Evolutionary conservation across 2,888 invertebrate species (phyloP).

Genomic region (Microdon myrmicae): DNA sequence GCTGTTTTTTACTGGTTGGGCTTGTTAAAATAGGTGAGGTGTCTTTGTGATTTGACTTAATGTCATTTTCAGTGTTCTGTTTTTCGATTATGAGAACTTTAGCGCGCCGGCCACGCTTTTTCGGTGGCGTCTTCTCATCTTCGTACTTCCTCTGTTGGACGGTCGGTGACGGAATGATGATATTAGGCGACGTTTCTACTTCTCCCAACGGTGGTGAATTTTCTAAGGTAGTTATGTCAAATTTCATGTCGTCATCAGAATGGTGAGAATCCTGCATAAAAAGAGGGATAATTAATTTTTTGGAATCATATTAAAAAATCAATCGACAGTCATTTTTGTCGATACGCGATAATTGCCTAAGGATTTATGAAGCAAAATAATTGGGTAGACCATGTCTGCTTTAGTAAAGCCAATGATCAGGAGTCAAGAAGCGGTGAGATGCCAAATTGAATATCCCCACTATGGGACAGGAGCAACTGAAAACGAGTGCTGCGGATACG

Average conservation of each 20-base stretch:
- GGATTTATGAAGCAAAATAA: too few species aligned
- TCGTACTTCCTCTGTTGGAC: slow-evolving; percentile 39
- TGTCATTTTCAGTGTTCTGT: slow-evolving; percentile 11
- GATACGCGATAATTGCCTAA: too few species aligned
- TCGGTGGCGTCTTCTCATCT: slow-evolving; percentile 62
- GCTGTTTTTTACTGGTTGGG: slow-evolving; percentile 24
- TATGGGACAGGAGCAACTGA: too few species aligned
- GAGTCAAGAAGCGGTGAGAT: too few species aligned
- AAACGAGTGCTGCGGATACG: too few species aligned
- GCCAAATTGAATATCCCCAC: too few species aligned
- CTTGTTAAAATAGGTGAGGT: slow-evolving; percentile 11
- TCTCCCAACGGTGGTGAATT: slow-evolving; percentile 19
- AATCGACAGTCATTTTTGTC: too few species aligned
- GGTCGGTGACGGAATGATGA: slow-evolving; percentile 23
- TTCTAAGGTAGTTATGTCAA: slow-evolving; percentile 42
- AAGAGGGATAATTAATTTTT: too few species aligned
- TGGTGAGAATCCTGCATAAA: slow-evolving; percentile 19
- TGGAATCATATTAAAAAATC: too few species aligned
- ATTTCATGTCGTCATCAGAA: slow-evolving; percentile 55
- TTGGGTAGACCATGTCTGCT: too few species aligned
- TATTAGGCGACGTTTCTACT: slow-evolving; percentile 1
- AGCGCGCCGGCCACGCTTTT: slow-evolving; percentile 65
- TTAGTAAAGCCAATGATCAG: too few species aligned
- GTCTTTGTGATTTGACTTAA: slow-evolving; percentile 8
- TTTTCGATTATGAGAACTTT: slow-evolving; percentile 53